Base-by-base conservation (phyloP, 2,888 invertebrate genomes). In the Ectropis crepuscularia region DNA sequence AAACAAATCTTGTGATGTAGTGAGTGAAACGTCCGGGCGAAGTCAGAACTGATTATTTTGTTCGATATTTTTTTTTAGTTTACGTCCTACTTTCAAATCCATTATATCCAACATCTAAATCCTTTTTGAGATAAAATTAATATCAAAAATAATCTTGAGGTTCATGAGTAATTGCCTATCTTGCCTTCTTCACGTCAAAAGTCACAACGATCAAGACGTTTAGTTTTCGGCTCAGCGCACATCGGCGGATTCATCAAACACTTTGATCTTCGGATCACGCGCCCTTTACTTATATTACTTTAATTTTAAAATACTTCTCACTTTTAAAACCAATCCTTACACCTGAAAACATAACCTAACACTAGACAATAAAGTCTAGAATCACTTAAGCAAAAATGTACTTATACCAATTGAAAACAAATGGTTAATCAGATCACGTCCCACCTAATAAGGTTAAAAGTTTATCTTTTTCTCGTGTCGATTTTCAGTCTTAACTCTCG, bases 251-350 rank as follows among this genome's bases (percentile, higher is more conserved):
- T 81, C 86, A 87, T 88, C 88, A 81, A 85, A 84, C 82, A 79
- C 90, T 90, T 91, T 91, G 90, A 91, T 90, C 87, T 90, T 74
- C 72, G 77, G 81, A 89, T 89, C 87, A 84, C 86, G 87, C 89
- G 89, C 87, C 90, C 85, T 88, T 88, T 86, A 89, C 88, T 89
- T 86, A 88, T 87, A 89, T 88, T 87, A 87, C 87, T 81, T 78
- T 73, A 70, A 78, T 82, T 83, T 80, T 80, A 79, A 79, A 80
- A 72, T 67, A 68, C 69, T 72, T 63, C 77, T 75, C 70, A 75
- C 75, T 78, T 80, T 76, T 78, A 80, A 76, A 78, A 74, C 59
- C 79, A 79, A 74, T 67, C 61, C 64, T 41, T 51, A 45, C 36
- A 57, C 49, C 48, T 37, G 8, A 73, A 68, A 65, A 63, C 46